Evolutionary conservation across 2,888 invertebrate genomes (phyloP).

Genomic region (Schrankia costaestrigalis): DNA sequence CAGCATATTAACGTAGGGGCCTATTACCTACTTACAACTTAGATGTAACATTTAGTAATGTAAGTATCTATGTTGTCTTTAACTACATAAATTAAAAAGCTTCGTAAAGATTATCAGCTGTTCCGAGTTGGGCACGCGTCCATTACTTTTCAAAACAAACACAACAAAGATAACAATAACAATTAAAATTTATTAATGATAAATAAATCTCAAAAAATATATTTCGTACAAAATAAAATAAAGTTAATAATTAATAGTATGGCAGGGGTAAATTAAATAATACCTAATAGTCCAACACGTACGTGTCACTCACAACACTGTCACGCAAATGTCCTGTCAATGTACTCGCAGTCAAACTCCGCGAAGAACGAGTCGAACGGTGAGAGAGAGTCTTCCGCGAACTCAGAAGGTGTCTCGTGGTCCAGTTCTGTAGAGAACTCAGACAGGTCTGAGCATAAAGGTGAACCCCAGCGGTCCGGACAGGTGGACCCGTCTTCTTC

Average conservation of each 20-base stretch:
- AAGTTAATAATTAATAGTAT: constrained; percentile 68
- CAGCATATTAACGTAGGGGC: no score
- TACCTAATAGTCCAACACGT: constrained; percentile 52
- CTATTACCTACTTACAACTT: no score
- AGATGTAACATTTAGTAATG: no score
- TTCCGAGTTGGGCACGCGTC: constrained; percentile 4
- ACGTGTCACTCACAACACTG: constrained; percentile 55
- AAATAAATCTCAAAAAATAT: constrained; percentile 62
- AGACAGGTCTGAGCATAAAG: constrained; percentile 78
- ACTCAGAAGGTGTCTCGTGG: constrained; percentile 72
- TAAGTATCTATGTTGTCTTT: no score
- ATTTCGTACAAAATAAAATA: constrained; percentile 57
- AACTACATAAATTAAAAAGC: no score
- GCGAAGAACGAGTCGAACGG: constrained; percentile 81
- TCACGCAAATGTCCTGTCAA: constrained; percentile 75
- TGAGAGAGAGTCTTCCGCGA: constrained; percentile 78
- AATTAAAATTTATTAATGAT: constrained; percentile 69
- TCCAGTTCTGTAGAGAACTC: constrained; percentile 73
- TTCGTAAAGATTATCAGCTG: constrained; percentile 13
- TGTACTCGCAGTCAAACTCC: constrained; percentile 74
- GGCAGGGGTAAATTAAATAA: constrained; percentile 63
- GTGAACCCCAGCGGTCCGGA: constrained; percentile 69
- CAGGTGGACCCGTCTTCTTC: constrained; percentile 36
- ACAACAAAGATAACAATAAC: constrained; percentile 60
- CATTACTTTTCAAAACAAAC: constrained; percentile 37